Evolutionary conservation across 2,797 vertebrate species (phyloP).

Genomic region (Heteromormyrus szaboi): DNA sequence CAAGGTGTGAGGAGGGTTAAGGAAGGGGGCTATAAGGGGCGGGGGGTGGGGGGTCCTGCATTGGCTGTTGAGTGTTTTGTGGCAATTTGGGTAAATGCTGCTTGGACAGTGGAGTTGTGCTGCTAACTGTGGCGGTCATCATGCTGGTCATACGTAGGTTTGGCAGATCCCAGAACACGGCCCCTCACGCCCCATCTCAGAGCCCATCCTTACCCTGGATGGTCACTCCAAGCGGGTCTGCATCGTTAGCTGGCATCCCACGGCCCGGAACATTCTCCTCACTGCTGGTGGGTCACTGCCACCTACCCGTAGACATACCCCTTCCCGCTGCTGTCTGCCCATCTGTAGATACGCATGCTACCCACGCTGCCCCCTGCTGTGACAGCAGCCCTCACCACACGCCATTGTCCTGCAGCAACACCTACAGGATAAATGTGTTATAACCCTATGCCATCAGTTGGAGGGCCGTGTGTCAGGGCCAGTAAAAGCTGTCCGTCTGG

Average conservation of each 20-base stretch:
- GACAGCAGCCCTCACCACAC: background rate
- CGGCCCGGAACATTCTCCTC: slow-evolving; percentile 88
- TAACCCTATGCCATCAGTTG: background rate
- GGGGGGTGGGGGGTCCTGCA: background rate
- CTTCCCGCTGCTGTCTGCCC: background rate
- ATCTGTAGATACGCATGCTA: background rate
- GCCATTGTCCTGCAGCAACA: background rate
- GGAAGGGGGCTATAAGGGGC: background rate
- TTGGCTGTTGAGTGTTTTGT: background rate
- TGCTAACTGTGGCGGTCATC: background rate
- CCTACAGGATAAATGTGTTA: background rate
- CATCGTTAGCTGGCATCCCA: slow-evolving; percentile 91
- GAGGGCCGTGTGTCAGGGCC: background rate
- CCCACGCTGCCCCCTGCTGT: background rate
- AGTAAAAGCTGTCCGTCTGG: background rate
- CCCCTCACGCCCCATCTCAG: slow-evolving; percentile 74
- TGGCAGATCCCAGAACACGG: slow-evolving; percentile 94
- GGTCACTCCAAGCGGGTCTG: slow-evolving; percentile 95
- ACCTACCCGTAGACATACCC: background rate
- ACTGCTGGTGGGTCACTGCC: slow-evolving; percentile 72
- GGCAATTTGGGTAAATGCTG: background rate
- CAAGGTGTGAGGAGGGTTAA: background rate
- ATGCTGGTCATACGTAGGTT: slow-evolving; percentile 57
- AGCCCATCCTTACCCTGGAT: slow-evolving; percentile 86
- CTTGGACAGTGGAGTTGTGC: background rate